phyloP scores from a whole-genome alignment of 1,140 invertebrate genomes.

The Eufriesea mexicana region DNA sequence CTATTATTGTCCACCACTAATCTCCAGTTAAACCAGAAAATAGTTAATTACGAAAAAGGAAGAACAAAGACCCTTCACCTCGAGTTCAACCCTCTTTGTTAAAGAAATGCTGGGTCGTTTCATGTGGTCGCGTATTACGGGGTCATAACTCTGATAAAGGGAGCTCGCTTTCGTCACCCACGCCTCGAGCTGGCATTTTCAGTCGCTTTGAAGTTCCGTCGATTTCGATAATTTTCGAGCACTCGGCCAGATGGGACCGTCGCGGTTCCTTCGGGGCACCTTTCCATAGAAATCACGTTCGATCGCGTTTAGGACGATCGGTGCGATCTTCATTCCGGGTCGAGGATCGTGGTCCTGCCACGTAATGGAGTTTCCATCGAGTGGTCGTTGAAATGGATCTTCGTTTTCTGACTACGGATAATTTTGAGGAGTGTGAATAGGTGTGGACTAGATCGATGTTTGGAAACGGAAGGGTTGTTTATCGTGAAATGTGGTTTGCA shows the following conservation, averaged over 20 bases:
- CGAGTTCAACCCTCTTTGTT: too few species aligned
- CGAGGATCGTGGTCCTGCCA: not conserved
- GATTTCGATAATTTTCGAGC: constrained; percentile 45
- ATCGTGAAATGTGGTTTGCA: too few species aligned
- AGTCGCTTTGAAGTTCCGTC: constrained; percentile 35
- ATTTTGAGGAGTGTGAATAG: too few species aligned
- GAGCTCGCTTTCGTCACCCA: not conserved
- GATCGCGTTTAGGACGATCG: constrained; percentile 27
- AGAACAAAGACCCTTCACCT: too few species aligned
- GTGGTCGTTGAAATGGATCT: too few species aligned
- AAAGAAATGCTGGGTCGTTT: not conserved
- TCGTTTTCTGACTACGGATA: too few species aligned
- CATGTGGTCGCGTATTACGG: not conserved
- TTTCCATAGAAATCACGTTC: constrained; percentile 27
- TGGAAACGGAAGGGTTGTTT: too few species aligned
- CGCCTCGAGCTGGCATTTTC: not conserved
- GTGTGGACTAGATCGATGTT: too few species aligned
- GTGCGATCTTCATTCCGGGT: not conserved
- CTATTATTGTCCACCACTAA: too few species aligned
- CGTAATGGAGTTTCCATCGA: too few species aligned
- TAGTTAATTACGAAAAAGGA: too few species aligned
- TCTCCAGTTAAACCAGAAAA: too few species aligned
- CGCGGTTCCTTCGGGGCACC: not conserved
- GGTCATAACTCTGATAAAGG: constrained; percentile 12
- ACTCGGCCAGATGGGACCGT: constrained; percentile 19